Percentiles rank a stretch among this genome's conserved stretches.
Evolutionary conservation across 2,888 invertebrate species (phyloP).

Genomic region (Agonopterix alstromeriana): DNA sequence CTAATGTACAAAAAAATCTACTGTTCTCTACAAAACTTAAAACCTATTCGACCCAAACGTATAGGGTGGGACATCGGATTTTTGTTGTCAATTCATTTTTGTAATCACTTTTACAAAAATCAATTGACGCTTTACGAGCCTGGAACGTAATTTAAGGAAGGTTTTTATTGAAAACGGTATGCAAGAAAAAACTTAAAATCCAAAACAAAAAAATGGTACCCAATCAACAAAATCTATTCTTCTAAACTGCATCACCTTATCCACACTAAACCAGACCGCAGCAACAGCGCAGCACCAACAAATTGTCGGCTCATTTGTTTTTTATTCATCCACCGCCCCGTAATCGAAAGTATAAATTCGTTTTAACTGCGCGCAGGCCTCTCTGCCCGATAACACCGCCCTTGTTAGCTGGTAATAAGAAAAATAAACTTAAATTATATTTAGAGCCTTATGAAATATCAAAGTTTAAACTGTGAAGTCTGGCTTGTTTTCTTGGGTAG

Average conservation of each 20-base stretch:
- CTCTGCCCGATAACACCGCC: constrained; percentile 56
- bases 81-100: too few species aligned
- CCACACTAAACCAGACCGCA: constrained; percentile 24
- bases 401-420: constrained; percentile 70
- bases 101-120: too few species aligned
- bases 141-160: too few species aligned
- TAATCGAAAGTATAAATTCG: constrained; percentile 76
- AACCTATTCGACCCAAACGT: too few species aligned
- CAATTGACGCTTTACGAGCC: too few species aligned
- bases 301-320: constrained; percentile 74
- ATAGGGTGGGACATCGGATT: too few species aligned
- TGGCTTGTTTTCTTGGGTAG: background rate
- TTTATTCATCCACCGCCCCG: constrained; percentile 66
- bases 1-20: too few species aligned
- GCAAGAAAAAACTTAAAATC: too few species aligned
- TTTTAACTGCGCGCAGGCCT: constrained; percentile 52
- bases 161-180: too few species aligned
- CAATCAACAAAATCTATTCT: too few species aligned
- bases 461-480: constrained; percentile 37
- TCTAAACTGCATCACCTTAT: background rate
- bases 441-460: constrained; percentile 59
- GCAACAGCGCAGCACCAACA: constrained; percentile 51
- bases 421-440: constrained; percentile 66
- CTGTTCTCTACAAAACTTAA: too few species aligned
- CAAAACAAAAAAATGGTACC: too few species aligned